These are phyloP conservation scores for Lypha dubia DNA, from an alignment of 2,888 invertebrate genomes.

Conservation along the genomic window DNA sequence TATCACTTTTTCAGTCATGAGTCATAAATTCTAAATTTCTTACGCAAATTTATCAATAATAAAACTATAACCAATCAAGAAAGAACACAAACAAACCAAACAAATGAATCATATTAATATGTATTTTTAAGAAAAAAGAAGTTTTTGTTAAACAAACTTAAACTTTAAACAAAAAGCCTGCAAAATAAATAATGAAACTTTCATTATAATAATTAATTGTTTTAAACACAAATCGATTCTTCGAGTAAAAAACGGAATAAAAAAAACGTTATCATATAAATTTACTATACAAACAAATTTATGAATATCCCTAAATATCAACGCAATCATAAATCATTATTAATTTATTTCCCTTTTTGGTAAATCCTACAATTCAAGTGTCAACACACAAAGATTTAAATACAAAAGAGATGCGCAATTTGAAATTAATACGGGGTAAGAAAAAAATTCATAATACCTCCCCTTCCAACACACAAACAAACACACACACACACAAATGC, in stretches of 20 bases:
- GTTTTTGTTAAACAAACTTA: not conserved
- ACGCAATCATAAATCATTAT: slow-evolving; percentile 71
- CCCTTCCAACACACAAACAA: slow-evolving; percentile 51
- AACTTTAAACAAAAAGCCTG: not conserved
- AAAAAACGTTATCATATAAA: slow-evolving; percentile 41
- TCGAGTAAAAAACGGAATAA: slow-evolving; percentile 1
- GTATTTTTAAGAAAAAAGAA: not conserved
- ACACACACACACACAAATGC: not conserved
- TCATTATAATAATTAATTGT: slow-evolving; percentile 64
- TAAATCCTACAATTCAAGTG: slow-evolving; percentile 70
- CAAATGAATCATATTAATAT: slow-evolving; percentile 48
- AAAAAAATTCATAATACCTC: slow-evolving; percentile 50
- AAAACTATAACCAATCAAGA: not conserved
- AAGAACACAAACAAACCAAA: not conserved
- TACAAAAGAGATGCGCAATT: slow-evolving; percentile 70
- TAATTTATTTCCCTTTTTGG: slow-evolving; percentile 66
- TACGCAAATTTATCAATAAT: slow-evolving; percentile 28
- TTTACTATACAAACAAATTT: slow-evolving; percentile 35
- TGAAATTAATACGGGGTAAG: slow-evolving; percentile 64
- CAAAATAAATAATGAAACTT: slow-evolving; percentile 37
- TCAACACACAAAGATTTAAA: slow-evolving; percentile 67
- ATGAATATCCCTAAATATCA: slow-evolving; percentile 69
- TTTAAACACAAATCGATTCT: slow-evolving; percentile 43
- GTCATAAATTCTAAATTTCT: slow-evolving; percentile 29
- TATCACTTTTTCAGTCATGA: slow-evolving; percentile 7